Conservation (phyloP, 2,113 vertebrate species). For the Hirundichthys speculiger region DNA sequence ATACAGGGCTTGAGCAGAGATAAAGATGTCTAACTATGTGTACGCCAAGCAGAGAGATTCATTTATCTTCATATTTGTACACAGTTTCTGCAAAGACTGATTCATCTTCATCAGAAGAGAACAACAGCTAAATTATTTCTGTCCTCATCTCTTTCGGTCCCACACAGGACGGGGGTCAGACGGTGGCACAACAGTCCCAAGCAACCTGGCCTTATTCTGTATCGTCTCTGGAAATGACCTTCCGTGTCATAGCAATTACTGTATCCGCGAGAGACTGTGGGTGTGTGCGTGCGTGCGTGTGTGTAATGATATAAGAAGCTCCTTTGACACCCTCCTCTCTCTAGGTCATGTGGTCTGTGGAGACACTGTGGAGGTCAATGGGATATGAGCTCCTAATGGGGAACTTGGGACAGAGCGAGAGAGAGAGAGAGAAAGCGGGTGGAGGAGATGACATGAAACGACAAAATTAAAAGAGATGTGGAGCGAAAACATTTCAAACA, state of each 20-base stretch:
- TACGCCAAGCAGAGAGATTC: not conserved
- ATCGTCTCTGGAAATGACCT: conserved; percentile 72
- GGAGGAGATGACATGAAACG: not conserved
- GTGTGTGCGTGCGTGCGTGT: conserved; percentile 40
- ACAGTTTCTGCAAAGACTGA: not conserved
- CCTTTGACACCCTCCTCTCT: conserved; percentile 62
- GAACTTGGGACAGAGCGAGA: conserved; percentile 50
- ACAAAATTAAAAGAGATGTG: not conserved
- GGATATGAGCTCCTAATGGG: conserved; percentile 69
- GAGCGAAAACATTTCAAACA: not conserved
- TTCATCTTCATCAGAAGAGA: conserved; percentile 10
- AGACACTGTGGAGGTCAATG: conserved; percentile 71
- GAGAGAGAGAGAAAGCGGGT: conserved; percentile 2
- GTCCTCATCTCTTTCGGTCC: conserved; percentile 3
- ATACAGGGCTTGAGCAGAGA: conserved; percentile 13
- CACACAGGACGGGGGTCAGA: conserved; percentile 54
- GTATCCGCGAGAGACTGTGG: conserved; percentile 55
- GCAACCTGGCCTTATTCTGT: conserved; percentile 67
- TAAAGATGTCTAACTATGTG: conserved; percentile 17
- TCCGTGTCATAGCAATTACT: conserved; percentile 74
- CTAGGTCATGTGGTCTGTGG: conserved; percentile 72
- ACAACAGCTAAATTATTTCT: conserved; percentile 7
- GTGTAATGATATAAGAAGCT: conserved; percentile 70
- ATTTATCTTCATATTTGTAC: conserved; percentile 11
- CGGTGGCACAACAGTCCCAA: conserved; percentile 59